phyloP scores from a whole-genome alignment of 1,140 invertebrate genomes.

The Cyrtorhinus lividipennis region DNA sequence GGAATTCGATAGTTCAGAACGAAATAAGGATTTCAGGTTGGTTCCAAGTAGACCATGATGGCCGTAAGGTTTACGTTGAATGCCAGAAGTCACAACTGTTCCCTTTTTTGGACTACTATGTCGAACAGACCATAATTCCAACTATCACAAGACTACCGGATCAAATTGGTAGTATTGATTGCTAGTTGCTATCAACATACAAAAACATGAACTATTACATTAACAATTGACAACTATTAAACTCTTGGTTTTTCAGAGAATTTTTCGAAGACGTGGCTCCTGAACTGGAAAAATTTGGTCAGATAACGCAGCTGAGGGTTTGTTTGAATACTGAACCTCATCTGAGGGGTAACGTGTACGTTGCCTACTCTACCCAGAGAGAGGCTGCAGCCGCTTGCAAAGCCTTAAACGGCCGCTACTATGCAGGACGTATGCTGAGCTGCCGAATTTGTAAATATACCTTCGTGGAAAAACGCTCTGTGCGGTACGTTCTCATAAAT shows the following conservation, averaged over 20 bases:
- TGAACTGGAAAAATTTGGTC: constrained; percentile 67
- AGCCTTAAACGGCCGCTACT: constrained; percentile 73
- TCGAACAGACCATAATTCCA: too few species aligned
- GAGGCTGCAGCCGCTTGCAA: constrained; percentile 57
- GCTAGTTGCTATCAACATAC: too few species aligned
- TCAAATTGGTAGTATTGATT: too few species aligned
- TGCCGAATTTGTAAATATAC: constrained; percentile 63
- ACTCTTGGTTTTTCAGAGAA: too few species aligned
- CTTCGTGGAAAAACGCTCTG: constrained; percentile 71
- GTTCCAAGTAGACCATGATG: too few species aligned
- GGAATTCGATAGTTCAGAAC: constrained; percentile 72
- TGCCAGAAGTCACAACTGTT: too few species aligned
- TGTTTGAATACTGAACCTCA: constrained; percentile 77
- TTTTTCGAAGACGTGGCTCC: constrained; percentile 77
- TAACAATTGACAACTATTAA: too few species aligned
- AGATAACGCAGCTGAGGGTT: constrained; percentile 63
- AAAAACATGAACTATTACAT: too few species aligned
- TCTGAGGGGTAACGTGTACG: constrained; percentile 78
- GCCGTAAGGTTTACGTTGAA: too few species aligned
- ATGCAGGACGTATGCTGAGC: constrained; percentile 69
- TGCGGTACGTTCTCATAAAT: constrained; percentile 70
- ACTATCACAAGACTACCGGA: too few species aligned
- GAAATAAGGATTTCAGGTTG: constrained; percentile 54
- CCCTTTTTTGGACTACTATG: too few species aligned
- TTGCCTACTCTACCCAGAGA: constrained; percentile 57